Conservation (phyloP, 2,113 vertebrate species). For the Phrynosoma platyrhinos region DNA sequence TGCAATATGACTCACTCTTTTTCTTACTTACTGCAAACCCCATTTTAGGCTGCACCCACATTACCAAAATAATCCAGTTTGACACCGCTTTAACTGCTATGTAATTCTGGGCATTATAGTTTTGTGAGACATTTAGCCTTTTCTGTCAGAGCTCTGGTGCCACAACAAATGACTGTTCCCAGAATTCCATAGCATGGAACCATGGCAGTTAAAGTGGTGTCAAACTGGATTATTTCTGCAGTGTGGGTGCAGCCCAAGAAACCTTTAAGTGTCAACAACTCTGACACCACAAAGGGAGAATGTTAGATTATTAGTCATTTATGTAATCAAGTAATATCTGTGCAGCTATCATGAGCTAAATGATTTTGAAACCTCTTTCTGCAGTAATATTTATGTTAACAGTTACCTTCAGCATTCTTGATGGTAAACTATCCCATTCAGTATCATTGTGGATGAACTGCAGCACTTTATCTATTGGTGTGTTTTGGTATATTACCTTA, state of each 20-base stretch:
- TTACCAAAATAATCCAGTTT: neutral
- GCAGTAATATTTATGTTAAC: neutral
- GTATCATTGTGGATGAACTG: slow-evolving; percentile 9
- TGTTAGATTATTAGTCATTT: slow-evolving; percentile 11
- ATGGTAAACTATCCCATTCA: neutral
- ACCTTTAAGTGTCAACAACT: accelerated
- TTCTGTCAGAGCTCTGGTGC: too few relatives aligned
- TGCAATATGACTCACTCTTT: neutral
- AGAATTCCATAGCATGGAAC: too few relatives aligned
- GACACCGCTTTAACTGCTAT: too few relatives aligned
- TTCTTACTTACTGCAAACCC: neutral
- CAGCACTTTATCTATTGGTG: neutral
- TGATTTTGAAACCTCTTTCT: neutral
- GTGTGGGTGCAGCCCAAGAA: too few relatives aligned
- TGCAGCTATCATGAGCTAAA: neutral
- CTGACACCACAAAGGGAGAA: neutral
- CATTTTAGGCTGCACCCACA: neutral
- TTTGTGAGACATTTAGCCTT: too few relatives aligned
- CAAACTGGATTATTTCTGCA: too few relatives aligned
- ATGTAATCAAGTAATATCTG: neutral
- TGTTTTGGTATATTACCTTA: neutral
- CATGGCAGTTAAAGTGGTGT: too few relatives aligned
- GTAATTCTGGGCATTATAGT: too few relatives aligned
- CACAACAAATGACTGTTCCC: too few relatives aligned
- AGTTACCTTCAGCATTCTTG: neutral